These are phyloP conservation scores for Oedothorax gibbosus DNA, from an alignment of 1,140 invertebrate genomes.

Conservation along the genomic window DNA sequence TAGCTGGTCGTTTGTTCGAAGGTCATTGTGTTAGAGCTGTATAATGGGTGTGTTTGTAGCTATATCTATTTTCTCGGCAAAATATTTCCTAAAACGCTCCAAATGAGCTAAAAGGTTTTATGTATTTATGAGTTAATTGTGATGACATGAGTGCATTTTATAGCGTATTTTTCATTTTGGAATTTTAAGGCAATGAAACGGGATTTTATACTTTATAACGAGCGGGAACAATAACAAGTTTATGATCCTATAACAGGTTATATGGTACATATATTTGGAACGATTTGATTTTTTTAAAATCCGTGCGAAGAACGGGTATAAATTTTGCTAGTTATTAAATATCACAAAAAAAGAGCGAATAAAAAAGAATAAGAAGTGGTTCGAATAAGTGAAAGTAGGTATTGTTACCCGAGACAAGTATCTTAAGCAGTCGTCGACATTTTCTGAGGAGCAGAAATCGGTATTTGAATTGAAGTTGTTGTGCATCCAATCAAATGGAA, in stretches of 20 bases:
- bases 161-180: no score
- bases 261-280: neutral
- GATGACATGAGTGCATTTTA: no score
- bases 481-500: slow-evolving; percentile 35
- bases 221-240: no score
- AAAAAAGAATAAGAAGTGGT: neutral
- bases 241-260: neutral
- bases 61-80: no score
- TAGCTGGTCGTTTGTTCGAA: no score
- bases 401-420: slow-evolving; percentile 35
- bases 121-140: no score
- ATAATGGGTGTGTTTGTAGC: no score
- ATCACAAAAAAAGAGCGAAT: neutral
- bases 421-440: slow-evolving; percentile 40
- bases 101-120: no score
- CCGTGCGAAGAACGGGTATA: neutral
- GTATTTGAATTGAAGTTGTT: slow-evolving; percentile 30
- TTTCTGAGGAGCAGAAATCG: slow-evolving; percentile 40
- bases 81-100: no score
- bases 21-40: no score
- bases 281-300: neutral
- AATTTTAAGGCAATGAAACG: no score
- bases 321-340: neutral
- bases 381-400: neutral
- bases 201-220: no score